A percentile compares a stretch with the other conserved stretches of the same genome.
phyloP scores from a whole-genome alignment of 2,888 invertebrate genomes.

The Agonopterix alstromeriana region DNA sequence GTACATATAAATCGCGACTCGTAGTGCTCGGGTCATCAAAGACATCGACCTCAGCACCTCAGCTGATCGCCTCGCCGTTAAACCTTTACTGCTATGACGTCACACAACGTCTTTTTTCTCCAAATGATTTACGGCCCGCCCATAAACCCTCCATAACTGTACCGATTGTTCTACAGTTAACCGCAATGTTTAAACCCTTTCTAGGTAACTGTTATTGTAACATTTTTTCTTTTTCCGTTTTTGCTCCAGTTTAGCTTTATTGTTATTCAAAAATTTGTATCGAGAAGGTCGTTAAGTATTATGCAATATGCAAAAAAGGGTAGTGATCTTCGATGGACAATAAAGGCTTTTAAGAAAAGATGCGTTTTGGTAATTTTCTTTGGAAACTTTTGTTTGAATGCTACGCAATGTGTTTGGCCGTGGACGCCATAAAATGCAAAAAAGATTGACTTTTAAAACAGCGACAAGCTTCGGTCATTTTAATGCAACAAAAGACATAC shows the following conservation, averaged over 20 bases:
- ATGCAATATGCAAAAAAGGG: constrained; percentile 73
- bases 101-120: constrained; percentile 52
- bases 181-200: constrained; percentile 74
- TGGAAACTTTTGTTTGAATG: constrained; percentile 31
- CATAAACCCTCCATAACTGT: constrained; percentile 71
- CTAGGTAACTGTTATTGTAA: constrained; percentile 59
- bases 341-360: constrained; percentile 29
- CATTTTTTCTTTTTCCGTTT: constrained; percentile 38
- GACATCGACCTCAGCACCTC: constrained; percentile 51
- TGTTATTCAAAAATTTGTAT: constrained; percentile 34
- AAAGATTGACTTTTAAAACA: neutral
- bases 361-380: constrained; percentile 28
- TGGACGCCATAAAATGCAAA: neutral
- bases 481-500: neutral
- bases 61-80: constrained; percentile 67
- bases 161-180: constrained; percentile 73
- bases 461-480: too few species aligned
- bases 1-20: neutral
- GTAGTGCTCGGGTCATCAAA: constrained; percentile 4
- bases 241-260: constrained; percentile 62
- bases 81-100: constrained; percentile 68
- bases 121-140: constrained; percentile 65
- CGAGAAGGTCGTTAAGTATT: constrained; percentile 52
- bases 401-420: constrained; percentile 1
- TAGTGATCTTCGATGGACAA: constrained; percentile 22